These are phyloP conservation scores for Crepidodera aurea DNA, from an alignment of 2,888 invertebrate species.

Conservation along the genomic window DNA sequence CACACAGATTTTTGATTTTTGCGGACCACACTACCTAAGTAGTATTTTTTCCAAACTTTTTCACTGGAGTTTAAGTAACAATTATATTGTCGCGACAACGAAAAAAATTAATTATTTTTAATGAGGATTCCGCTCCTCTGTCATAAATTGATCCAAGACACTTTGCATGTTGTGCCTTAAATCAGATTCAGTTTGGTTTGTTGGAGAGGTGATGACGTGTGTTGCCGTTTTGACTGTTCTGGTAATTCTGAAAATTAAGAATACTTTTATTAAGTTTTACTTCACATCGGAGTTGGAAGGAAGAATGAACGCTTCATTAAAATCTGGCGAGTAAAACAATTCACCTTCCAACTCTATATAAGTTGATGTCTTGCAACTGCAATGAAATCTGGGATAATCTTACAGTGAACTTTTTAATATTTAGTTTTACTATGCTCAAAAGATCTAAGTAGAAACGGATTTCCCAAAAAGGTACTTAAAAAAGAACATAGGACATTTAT, in stretches of 20 bases:
- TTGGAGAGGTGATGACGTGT: constrained; percentile 56
- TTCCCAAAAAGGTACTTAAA: too few species aligned
- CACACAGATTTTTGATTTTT: background rate
- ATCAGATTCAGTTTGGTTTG: constrained; percentile 54
- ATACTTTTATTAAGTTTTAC: too few species aligned
- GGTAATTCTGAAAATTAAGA: constrained; percentile 61
- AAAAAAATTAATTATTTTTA: constrained; percentile 34
- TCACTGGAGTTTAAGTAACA: constrained; percentile 33
- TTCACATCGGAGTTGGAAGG: too few species aligned
- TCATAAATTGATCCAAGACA: constrained; percentile 65
- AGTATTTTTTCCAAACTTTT: background rate
- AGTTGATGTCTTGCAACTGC: too few species aligned
- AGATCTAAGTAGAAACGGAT: too few species aligned
- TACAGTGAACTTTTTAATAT: too few species aligned
- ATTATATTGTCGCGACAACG: constrained; percentile 30
- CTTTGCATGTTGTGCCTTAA: constrained; percentile 65
- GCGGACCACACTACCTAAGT: background rate
- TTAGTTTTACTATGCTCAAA: too few species aligned
- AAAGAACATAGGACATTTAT: too few species aligned
- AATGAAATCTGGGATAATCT: too few species aligned
- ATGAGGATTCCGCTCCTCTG: constrained; percentile 64
- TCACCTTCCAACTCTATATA: too few species aligned
- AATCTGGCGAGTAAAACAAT: too few species aligned
- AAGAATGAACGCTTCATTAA: too few species aligned
- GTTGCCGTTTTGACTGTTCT: constrained; percentile 63